Base-by-base conservation (phyloP, 2,888 invertebrate genomes). In the Pyrrhosoma nymphula region DNA sequence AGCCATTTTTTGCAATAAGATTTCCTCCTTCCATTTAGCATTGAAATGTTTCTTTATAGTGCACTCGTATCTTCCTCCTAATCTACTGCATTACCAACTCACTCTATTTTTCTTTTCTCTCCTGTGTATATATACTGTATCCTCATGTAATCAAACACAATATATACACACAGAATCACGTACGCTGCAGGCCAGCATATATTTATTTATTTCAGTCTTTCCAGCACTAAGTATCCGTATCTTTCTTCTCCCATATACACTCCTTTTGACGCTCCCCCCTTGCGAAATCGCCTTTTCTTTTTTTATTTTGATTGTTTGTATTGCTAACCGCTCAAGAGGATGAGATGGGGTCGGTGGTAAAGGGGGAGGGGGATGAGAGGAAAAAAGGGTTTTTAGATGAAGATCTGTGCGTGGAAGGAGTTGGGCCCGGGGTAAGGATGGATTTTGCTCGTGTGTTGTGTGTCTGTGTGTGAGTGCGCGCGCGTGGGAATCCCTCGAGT, bases 271-370 rank as follows among this genome's bases (percentile, higher is more conserved):
- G 14, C 90, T 35, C 16, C 56, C 14, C 26, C 20, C 63, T 30
- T 47, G 18, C 88, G 55, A 56, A 91, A 91, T 91, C 91, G 55
- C 30, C 90, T 90, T 14, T 60, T 12, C 10, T 69, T 60, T 39
- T 60, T 91, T 91, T 91, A n/a, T n/a, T 39, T 39, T 63, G 63
- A 91, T 91, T 91, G 63, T 91, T 91, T 91, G 91, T 91, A 63
- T 91, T 91, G 91, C 63, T 91, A 60, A 91, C 91, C 60, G 91
- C 91, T 56, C 3, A 35, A 55, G 91, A 91, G 60, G 35, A 55
- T 30, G n/a, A n/a, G 69, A n/a, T 10, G 69, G 26, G 60, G 60
- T 60, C 60, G 12, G 47, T 47, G 47, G 47, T 47, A 8, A 8
- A 8, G 47, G 47, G 8, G 47, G 47, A 4, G 47, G 69, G 3